Percentiles rank a stretch among this genome's conserved stretches.
These are phyloP conservation scores for Tetramorium parvispinum DNA, from an alignment of 1,140 invertebrate genomes.

Conservation along the genomic window DNA sequence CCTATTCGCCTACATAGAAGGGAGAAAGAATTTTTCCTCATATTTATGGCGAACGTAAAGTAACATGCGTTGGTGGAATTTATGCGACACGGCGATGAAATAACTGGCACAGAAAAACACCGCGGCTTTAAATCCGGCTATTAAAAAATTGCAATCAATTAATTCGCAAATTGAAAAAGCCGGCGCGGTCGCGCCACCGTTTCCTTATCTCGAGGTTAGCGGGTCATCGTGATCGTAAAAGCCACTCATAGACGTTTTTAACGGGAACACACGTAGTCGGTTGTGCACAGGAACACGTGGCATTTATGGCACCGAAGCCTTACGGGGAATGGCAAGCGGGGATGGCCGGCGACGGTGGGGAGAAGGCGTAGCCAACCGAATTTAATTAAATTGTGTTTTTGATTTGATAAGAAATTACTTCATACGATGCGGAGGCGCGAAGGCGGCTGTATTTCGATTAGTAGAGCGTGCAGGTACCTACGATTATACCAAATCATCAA, in stretches of 20 bases:
- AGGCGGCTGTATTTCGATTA: conserved; percentile 19
- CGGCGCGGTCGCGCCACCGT: not conserved
- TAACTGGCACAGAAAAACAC: conserved; percentile 19
- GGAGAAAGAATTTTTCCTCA: not conserved
- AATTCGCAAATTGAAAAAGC: conserved; percentile 9
- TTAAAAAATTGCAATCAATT: conserved; percentile 44
- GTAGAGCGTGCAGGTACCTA: conserved; percentile 2
- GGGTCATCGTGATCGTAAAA: conserved; percentile 76
- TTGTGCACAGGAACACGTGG: conserved; percentile 16
- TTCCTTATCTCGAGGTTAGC: conserved; percentile 66
- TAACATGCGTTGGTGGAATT: not conserved
- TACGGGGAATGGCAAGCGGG: not conserved
- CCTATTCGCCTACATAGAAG: not conserved
- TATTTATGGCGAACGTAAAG: conserved; percentile 30
- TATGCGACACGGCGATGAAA: not conserved
- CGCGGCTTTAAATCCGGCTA: not conserved
- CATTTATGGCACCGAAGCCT: conserved; percentile 23
- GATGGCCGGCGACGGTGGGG: not conserved
- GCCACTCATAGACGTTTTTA: conserved; percentile 43
- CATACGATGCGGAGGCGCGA: conserved; percentile 32
- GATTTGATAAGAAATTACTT: conserved; percentile 77
- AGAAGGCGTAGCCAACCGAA: conserved; percentile 53
- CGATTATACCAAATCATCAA: conserved; percentile 32
- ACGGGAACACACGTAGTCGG: conserved; percentile 7
- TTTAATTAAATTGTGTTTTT: conserved; percentile 79